These are phyloP conservation scores for Myiotriccus ornatus DNA, from an alignment of 2,797 vertebrate species.

Conservation along the genomic window DNA sequence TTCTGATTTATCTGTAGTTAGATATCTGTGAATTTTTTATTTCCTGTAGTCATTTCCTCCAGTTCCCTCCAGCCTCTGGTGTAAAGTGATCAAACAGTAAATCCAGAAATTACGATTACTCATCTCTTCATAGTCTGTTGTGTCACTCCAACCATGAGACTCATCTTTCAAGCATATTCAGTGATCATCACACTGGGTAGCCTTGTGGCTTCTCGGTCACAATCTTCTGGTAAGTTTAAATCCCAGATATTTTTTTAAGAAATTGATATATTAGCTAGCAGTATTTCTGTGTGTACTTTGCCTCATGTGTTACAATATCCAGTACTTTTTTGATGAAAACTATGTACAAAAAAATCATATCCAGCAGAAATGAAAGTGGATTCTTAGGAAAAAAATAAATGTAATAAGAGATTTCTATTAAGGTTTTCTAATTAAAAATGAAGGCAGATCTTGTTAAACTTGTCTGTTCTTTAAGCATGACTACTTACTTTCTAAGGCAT, in stretches of 20 bases:
- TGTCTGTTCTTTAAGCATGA: neutral
- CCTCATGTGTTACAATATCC: neutral
- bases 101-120: neutral
- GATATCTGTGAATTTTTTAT: neutral
- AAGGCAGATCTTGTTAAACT: neutral
- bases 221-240: constrained; percentile 54
- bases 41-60: constrained; percentile 71
- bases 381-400: neutral
- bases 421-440: neutral
- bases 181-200: neutral
- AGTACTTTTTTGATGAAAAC: neutral
- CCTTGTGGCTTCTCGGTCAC: neutral
- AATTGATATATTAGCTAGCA: neutral
- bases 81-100: constrained; percentile 21
- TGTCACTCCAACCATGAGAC: constrained; percentile 26
- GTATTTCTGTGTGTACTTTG: neutral
- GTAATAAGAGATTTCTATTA: neutral
- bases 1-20: constrained; percentile 4
- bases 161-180: neutral
- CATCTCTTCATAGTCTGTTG: neutral
- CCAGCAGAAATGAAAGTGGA: neutral
- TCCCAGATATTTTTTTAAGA: neutral
- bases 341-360: neutral
- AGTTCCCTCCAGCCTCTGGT: neutral
- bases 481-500: neutral